phyloP scores from a whole-genome alignment of 1,140 invertebrate genomes.

The Anastatus disparis region DNA sequence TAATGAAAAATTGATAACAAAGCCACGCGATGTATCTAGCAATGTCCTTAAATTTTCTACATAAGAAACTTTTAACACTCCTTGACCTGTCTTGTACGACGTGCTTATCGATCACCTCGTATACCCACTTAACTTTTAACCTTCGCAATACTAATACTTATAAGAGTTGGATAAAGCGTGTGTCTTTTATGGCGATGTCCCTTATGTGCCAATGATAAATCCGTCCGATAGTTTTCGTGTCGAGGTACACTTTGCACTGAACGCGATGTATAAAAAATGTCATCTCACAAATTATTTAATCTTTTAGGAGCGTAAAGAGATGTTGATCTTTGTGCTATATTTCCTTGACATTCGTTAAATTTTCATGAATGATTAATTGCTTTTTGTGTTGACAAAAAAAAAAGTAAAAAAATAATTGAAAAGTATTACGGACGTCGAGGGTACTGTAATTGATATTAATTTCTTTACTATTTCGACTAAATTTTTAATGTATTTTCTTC shows the following conservation, averaged over 20 bases:
- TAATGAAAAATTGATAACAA: conserved; percentile 26
- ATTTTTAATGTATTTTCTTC: no score
- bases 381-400: no score
- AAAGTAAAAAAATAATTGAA: no score
- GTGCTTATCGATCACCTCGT: conserved; percentile 40
- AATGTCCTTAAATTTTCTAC: conserved; percentile 26
- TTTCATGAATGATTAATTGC: no score
- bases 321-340: no score
- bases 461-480: no score
- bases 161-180: conserved; percentile 1
- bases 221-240: conserved; percentile 23
- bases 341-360: no score
- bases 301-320: neutral
- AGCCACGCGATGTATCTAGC: conserved; percentile 20
- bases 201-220: conserved; percentile 38
- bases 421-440: no score
- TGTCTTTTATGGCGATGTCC: no score
- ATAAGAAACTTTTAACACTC: conserved; percentile 3
- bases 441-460: no score
- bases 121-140: no score
- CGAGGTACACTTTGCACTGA: conserved; percentile 25
- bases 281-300: conserved; percentile 10
- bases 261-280: conserved; percentile 30
- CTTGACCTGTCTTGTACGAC: conserved; percentile 32
- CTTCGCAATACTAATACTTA: no score